phyloP scores from a whole-genome alignment of 2,888 invertebrate genomes.

The Brachypterus glaber region DNA sequence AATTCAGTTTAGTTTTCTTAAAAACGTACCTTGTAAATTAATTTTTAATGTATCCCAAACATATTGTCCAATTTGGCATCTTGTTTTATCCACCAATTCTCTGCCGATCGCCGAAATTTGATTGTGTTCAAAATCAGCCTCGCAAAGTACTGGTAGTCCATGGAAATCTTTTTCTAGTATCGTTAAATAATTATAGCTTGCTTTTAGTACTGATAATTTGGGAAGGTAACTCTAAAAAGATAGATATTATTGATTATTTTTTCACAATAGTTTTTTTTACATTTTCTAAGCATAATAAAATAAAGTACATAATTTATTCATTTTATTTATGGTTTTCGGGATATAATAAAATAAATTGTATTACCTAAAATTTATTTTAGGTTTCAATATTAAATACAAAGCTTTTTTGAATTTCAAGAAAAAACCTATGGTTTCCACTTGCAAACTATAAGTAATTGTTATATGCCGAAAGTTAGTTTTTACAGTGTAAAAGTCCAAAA shows the following conservation, averaged over 20 bases:
- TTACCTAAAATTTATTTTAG: no score
- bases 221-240: constrained; percentile 65
- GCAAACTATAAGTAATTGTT: no score
- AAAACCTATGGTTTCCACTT: no score
- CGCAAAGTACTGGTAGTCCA: constrained; percentile 70
- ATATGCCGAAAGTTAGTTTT: no score
- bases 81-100: constrained; percentile 69
- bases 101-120: constrained; percentile 61
- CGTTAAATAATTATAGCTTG: constrained; percentile 67
- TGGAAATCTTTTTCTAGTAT: constrained; percentile 71
- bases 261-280: background rate
- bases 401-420: no score
- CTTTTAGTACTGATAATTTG: constrained; percentile 63
- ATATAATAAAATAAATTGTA: no score
- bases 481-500: no score
- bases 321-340: no score
- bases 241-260: background rate
- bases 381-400: no score
- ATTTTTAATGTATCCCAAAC: constrained; percentile 59
- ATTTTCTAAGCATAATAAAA: no score
- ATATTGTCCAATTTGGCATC: constrained; percentile 70
- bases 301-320: no score
- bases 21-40: constrained; percentile 69
- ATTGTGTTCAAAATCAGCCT: constrained; percentile 71
- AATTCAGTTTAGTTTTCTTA: no score